Evolutionary conservation across 2,888 invertebrate genomes (phyloP).

Genomic region (Polylopha cassiicola): DNA sequence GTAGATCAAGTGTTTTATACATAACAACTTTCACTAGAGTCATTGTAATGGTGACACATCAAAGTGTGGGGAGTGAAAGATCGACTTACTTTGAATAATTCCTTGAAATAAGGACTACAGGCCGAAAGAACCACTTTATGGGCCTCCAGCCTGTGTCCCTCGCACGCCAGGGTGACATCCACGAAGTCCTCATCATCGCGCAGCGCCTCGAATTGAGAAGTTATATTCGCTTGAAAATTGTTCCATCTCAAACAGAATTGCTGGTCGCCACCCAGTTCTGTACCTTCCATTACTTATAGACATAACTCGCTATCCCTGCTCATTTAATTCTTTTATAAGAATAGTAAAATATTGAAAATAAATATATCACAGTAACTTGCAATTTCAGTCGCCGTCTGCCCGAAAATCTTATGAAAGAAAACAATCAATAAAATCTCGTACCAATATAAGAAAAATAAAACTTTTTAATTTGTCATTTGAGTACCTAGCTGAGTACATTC

Average conservation of each 20-base stretch:
- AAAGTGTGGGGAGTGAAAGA: constrained; percentile 76
- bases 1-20: constrained; percentile 78
- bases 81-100: constrained; percentile 87
- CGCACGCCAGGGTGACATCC: constrained; percentile 91
- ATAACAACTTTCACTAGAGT: constrained; percentile 78
- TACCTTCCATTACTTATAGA: constrained; percentile 79
- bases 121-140: constrained; percentile 92
- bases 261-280: constrained; percentile 83
- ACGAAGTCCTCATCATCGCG: constrained; percentile 92
- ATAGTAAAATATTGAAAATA: constrained; percentile 75
- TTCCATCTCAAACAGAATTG: constrained; percentile 94
- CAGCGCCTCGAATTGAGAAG: constrained; percentile 90
- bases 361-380: constrained; percentile 78
- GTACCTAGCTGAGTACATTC: constrained; percentile 72
- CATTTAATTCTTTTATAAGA: constrained; percentile 78
- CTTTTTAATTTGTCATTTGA: constrained; percentile 76
- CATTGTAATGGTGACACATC: constrained; percentile 78
- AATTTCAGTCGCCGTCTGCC: constrained; percentile 78
- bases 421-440: constrained; percentile 79
- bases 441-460: constrained; percentile 78
- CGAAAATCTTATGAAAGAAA: constrained; percentile 78
- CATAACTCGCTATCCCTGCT: constrained; percentile 78
- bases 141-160: constrained; percentile 88
- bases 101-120: constrained; percentile 92
- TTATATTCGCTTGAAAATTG: constrained; percentile 92